Evolutionary conservation across 1,140 invertebrate genomes (phyloP), one percentile per base, ranked within the genome.

Genomic region (Cotesia glomerata): DNA sequence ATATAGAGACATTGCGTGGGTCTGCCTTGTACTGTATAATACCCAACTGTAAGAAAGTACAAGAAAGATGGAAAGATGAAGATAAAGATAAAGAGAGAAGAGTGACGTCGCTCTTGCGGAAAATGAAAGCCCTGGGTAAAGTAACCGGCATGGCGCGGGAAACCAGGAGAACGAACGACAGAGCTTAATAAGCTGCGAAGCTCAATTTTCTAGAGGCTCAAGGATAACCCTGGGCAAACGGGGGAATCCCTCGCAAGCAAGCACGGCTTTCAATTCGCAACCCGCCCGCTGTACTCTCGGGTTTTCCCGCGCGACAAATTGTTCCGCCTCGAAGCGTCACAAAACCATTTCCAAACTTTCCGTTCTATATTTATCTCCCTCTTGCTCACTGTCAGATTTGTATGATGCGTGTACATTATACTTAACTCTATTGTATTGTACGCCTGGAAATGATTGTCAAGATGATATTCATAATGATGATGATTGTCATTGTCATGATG

Each of bases 121-220:
- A 82, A 82, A 81, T 80, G 80, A 80, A 78, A 81, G 71, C 75
- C 72, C 64, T 69, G n/a, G 58, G 56, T 39, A 13, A 36, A 14
- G 34, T 51, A 34, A 54, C 35, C n/a, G 32, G 58, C 45, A 51
- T 26, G 39, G 14, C 5, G 61, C 45, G 63, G 45, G 16, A 58
- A 35, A 16, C 5, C 36, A 56, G 51, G 34, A 65, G 36, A 56
- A 72, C 63, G 62, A 64, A 75, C 56, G 69, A 75, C 65, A 45
- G 65, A 59, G 70, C 69, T 74, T 80, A 77, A 80, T 80, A 81
- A 80, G 74, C 76, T 78, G 69, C 76, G 70, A 77, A 74, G 78
- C 72, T 81, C 77, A 78, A 77, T 74, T 74, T 72, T 69, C 62
- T 59, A 54, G 26, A 56, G 61, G 67, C 34, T 64, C 45, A 52